A percentile compares a stretch with the other conserved stretches of the same genome.
Conservation (phyloP, 92 coral and sea anemone genomes). For the Paramuricea clavata region DNA sequence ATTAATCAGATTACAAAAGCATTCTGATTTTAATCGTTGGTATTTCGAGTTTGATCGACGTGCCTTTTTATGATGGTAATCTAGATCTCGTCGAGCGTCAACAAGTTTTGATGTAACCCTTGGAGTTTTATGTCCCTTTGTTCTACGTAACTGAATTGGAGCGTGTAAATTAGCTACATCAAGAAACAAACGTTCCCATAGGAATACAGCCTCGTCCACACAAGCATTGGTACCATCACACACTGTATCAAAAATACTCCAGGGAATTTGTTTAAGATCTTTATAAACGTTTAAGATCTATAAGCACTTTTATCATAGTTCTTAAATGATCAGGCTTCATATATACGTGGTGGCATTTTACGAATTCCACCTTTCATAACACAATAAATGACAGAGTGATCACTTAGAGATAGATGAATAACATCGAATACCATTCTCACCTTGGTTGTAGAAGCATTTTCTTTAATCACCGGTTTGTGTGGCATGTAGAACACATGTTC, state of each 20-base stretch:
- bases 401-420: constrained; percentile 46
- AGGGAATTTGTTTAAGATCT: too few relatives aligned
- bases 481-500: too few relatives aligned
- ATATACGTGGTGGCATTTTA: too few relatives aligned
- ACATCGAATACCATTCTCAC: too few relatives aligned
- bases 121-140: too few relatives aligned
- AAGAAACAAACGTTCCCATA: constrained; percentile 46
- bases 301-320: too few relatives aligned
- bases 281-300: too few relatives aligned
- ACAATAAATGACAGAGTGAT: constrained; percentile 52
- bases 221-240: too few relatives aligned
- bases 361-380: constrained; percentile 56
- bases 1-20: constrained; percentile 17
- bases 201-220: constrained; percentile 62
- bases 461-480: too few relatives aligned
- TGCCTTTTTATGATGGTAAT: constrained; percentile 11
- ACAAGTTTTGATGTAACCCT: too few relatives aligned
- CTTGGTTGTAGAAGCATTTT: too few relatives aligned
- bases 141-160: constrained; percentile 22
- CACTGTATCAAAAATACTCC: too few relatives aligned
- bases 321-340: constrained; percentile 52
- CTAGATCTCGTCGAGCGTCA: neutral
- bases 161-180: constrained; percentile 44
- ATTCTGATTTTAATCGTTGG: constrained; percentile 11
- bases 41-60: constrained; percentile 17